Evolutionary conservation across 2,797 vertebrate species (phyloP).

Genomic region (Tachyglossus aculeatus): DNA sequence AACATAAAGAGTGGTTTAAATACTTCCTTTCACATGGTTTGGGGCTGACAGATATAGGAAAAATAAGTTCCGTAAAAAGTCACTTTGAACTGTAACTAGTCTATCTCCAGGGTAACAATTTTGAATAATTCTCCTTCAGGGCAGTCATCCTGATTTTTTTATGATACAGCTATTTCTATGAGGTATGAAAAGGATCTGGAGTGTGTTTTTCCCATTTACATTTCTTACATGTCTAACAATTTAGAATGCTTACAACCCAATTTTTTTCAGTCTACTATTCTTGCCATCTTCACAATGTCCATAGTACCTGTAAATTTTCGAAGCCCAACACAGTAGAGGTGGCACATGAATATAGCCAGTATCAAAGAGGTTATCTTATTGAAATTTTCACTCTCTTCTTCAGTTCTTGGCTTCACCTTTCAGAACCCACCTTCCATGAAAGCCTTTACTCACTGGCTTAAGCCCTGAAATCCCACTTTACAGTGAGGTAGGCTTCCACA

Average conservation of each 20-base stretch:
- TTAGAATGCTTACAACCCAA: constrained; percentile 45
- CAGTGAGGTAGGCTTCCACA: too few species aligned
- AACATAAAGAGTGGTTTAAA: neutral
- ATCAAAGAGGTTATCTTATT: too few species aligned
- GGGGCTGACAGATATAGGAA: constrained; percentile 10
- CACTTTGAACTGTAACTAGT: constrained; percentile 46
- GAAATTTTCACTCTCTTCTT: too few species aligned
- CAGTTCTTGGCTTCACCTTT: too few species aligned
- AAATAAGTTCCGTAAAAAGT: constrained; percentile 25
- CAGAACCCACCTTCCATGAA: too few species aligned
- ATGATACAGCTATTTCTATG: neutral
- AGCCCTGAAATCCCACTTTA: too few species aligned
- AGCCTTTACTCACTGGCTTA: too few species aligned
- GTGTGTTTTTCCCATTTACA: constrained; percentile 13
- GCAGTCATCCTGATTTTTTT: constrained; percentile 36
- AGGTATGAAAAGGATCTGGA: neutral
- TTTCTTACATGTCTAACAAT: constrained; percentile 37
- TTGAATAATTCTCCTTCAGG: constrained; percentile 22
- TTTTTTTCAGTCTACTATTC: neutral
- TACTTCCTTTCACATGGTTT: neutral
- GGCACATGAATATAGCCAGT: too few species aligned
- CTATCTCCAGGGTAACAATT: constrained; percentile 41
- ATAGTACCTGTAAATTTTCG: too few species aligned
- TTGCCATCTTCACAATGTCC: too few species aligned
- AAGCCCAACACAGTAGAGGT: too few species aligned